Base-by-base conservation (phyloP, 2,113 vertebrate genomes). In the Sylvilagus bachmani region DNA sequence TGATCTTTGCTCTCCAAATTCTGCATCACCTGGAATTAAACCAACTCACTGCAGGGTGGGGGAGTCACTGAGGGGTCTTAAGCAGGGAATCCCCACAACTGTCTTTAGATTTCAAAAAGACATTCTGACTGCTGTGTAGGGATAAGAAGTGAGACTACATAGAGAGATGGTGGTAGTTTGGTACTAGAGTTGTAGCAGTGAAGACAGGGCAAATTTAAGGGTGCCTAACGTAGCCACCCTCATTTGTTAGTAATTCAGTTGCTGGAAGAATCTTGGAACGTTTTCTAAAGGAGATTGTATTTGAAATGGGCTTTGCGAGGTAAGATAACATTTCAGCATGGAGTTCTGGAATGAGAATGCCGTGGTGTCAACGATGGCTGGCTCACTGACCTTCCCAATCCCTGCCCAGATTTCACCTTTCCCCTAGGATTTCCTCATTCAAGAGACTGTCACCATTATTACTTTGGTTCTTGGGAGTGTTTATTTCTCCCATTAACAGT, bases 201-300 rank as follows among this genome's bases (percentile, higher is more conserved):
- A 85, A 64, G n/a, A 22, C 25, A 33, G 29, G n/a, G 80, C 38
- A 61, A 9, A 44, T 89, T 53, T 85, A 53, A 92, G 49, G 24
- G 17, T 51, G 61, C 21, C 1, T 38, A 62, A 58, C 27, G 38
- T 3, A 87, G 29, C 75, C 69, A n/a, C 31, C 24, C 69, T 71
- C 22, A 29, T 44, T 13, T 69, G 31, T 71, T 61, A 73, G n/a
- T 61, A 53, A 85, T 53, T 80, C 19, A 19, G n/a, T 16, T 84
- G 38, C 67, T 67, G 73, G 79, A 74, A 12, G 27, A 91, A 79
- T 80, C 5, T 1, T 83, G 33, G 33, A 36, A 71, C 7, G 7
- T 80, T 92, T 75, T 89, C 58, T 74, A 33, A 94, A 84, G 66
- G 24, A 84, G 31, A 77, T 38, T 67, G 33, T 71, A 16, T 93